Conservation (phyloP, 2,797 vertebrate species). For the Gambusia yucatana region DNA sequence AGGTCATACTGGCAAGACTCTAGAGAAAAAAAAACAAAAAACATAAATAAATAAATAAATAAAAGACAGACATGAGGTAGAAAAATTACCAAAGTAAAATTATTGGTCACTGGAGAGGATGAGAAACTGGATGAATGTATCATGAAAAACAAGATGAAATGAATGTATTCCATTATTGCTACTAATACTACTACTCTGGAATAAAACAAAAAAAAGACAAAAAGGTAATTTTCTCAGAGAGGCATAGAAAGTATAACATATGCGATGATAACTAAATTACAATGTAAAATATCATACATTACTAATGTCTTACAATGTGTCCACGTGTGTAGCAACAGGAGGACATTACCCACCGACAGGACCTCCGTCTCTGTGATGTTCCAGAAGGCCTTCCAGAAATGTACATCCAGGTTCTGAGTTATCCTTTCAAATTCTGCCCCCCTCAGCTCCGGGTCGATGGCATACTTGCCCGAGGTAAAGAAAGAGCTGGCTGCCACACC, state of each 20-base stretch:
- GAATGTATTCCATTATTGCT: slow-evolving; percentile 65
- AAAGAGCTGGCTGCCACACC: slow-evolving; percentile 91
- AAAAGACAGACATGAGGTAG: slow-evolving; percentile 13
- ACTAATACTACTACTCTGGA: slow-evolving; percentile 34
- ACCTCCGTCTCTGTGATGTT: slow-evolving; percentile 91
- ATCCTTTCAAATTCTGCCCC: slow-evolving; percentile 90
- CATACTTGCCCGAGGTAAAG: slow-evolving; percentile 91
- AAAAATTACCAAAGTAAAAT: slow-evolving; percentile 45
- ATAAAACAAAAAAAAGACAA: slow-evolving; percentile 52
- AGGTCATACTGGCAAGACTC: slow-evolving; percentile 89
- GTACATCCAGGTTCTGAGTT: slow-evolving; percentile 91
- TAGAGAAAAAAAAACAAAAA: slow-evolving; percentile 46
- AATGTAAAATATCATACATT: slow-evolving; percentile 7
- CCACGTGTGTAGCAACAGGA: not conserved
- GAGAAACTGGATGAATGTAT: slow-evolving; percentile 66
- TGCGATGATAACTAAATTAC: slow-evolving; percentile 45
- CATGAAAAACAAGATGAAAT: slow-evolving; percentile 68
- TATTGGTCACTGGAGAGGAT: slow-evolving; percentile 52
- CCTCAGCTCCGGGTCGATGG: slow-evolving; percentile 92
- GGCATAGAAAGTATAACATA: slow-evolving; percentile 38
- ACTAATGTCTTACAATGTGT: not conserved
- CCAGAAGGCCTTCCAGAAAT: slow-evolving; percentile 95
- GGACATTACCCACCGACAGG: slow-evolving; percentile 83
- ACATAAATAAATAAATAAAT: not conserved
- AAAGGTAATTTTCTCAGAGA: slow-evolving; percentile 41